Base-by-base conservation (phyloP, 2,113 vertebrate genomes). In the Myiozetetes cayanensis region DNA sequence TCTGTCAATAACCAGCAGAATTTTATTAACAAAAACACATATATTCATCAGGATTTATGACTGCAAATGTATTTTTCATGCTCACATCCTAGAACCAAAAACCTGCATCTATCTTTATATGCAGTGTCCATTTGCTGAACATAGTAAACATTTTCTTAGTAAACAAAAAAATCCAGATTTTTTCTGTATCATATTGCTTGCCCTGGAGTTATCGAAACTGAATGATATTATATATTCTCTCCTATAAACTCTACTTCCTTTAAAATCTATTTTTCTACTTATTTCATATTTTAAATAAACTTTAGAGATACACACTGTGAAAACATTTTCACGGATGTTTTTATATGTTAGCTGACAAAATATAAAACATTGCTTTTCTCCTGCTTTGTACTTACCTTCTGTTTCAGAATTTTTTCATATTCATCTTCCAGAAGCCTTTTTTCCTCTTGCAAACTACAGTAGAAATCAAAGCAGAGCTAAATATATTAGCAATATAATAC, bases 401-500 rank as follows among this genome's bases (percentile, higher is more conserved):
- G 96, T 96, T 98, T 98, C 21, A 96, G 96, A 85, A 98, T 97
- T 94, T 92, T 98, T 94, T 98, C 96, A 37, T 95, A 98, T 94
- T 99, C 98, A 59, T 96, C 98, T 93, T 98, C 87, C 94, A 99
- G 94, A 94, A 97, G 95, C 19, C 10, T 94, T 98, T 98, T 99
- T 97, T 99, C 98, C 95, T 99, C 98, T 85, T 59, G 50, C 95
- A 99, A 97, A 66, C 98, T 98, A 92, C 9, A 96, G 49, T 41
- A 95, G 83, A 87, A 93, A 89, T 65, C 39, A 85, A 90, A 75
- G 33, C 14, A 90, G 43, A 80, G n/a, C 3, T 61, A 74, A 82
- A 44, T 78, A 33, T 27, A 28, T 67, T 56, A 67, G 24, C 41
- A 68, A 80, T 43, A 52, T 18, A 77, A 59, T 28, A 85, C 67